Evolutionary conservation across 2,113 vertebrate species (phyloP), one percentile per base, ranked within the genome.

Genomic region (Scortum barcoo): DNA sequence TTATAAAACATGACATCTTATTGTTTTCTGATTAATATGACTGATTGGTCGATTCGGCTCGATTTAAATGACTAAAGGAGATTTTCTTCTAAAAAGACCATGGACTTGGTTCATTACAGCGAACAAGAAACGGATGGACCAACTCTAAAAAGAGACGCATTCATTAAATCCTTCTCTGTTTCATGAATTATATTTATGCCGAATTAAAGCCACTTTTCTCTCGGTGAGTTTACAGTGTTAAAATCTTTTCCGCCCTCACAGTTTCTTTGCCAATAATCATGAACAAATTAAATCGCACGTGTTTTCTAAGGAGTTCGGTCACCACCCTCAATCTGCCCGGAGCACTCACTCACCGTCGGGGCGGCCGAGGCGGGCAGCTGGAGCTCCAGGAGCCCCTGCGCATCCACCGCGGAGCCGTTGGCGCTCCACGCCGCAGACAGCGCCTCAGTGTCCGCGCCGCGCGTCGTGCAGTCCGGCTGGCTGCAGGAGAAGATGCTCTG

Each of bases 321-420:
- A 10, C n/a, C n/a, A n/a, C n/a, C n/a, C n/a, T n/a, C n/a, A n/a
- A n/a, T n/a, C n/a, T n/a, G n/a, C n/a, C n/a, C n/a, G n/a, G n/a
- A n/a, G n/a, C n/a, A n/a, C n/a, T 68, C 5, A 88, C 97, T 96
- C 93, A 97, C 97, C 92, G 95, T 96, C 36, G 95, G 71, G n/a
- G 85, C 63, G 83, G 54, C n/a, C 17, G 85, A 76, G 60, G 69
- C 90, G 85, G 93, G 90, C 36, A 63, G 40, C 42, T 78, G 77
- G 17, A 75, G 72, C 60, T 95, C 94, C 83, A 30, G 78, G 46
- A 56, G 77, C 58, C 80, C 83, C 77, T 87, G 91, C 69, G 86
- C 50, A 19, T 26, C 92, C 66, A 56, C 72, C 66, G 77, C 80
- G 0, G 33, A 90, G 70, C 79, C 76, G 86, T 93, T 83, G 33